A percentile compares a stretch with the other conserved stretches of the same genome.
phyloP scores from a whole-genome alignment of 2,888 invertebrate genomes.

The Drosophila prostipennis region DNA sequence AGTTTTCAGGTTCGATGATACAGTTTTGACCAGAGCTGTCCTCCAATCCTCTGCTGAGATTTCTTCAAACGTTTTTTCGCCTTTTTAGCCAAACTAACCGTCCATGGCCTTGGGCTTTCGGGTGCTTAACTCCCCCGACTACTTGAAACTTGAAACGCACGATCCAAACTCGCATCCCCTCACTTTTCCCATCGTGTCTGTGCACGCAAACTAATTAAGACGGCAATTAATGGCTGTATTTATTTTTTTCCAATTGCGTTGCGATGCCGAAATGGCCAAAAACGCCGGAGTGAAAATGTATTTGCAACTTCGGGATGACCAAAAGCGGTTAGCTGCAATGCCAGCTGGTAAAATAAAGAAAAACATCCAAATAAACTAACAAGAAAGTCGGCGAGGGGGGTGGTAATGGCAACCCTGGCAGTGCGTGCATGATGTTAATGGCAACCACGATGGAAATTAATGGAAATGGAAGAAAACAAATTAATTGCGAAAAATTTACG shows the following conservation, averaged over 20 bases:
- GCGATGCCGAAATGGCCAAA: slow-evolving; percentile 48
- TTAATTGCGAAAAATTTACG: slow-evolving; percentile 72
- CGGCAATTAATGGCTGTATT: slow-evolving; percentile 48
- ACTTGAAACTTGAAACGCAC: slow-evolving; percentile 18
- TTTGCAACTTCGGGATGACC: slow-evolving; percentile 31
- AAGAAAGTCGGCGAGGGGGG: background rate
- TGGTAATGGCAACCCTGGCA: slow-evolving; percentile 15
- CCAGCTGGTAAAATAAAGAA: slow-evolving; percentile 4
- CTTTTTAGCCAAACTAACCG: slow-evolving; percentile 8
- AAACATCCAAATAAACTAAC: slow-evolving; percentile 5
- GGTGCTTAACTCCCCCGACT: slow-evolving; percentile 17
- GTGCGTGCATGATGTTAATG: slow-evolving; percentile 58
- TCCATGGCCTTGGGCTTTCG: slow-evolving; percentile 24
- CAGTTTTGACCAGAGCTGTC: background rate
- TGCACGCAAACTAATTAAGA: slow-evolving; percentile 62
- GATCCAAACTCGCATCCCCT: slow-evolving; percentile 11
- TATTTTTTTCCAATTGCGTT: slow-evolving; percentile 37
- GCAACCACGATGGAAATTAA: slow-evolving; percentile 51
- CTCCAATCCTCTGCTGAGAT: background rate
- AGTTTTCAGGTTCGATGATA: background rate
- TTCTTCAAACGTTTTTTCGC: slow-evolving; percentile 9
- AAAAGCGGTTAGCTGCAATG: slow-evolving; percentile 34
- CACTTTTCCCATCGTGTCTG: slow-evolving; percentile 10
- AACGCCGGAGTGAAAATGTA: slow-evolving; percentile 64
- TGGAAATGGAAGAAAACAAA: slow-evolving; percentile 51